Evolutionary conservation across 2,113 vertebrate genomes (phyloP), one percentile per base, ranked within the genome.

Genomic region (Ranitomeya imitator): DNA sequence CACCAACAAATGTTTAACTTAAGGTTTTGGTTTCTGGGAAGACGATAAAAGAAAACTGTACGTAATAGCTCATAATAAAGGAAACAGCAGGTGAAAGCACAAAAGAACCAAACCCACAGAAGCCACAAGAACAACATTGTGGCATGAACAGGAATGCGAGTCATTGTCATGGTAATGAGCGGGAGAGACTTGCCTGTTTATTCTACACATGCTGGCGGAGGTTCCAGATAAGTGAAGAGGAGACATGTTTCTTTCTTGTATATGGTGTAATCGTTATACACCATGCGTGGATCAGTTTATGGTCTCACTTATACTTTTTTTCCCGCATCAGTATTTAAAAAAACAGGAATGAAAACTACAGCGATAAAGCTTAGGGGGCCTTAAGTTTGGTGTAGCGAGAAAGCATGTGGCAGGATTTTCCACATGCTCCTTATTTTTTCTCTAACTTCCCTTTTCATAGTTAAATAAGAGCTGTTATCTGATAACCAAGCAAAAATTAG

Each of bases 141-240:
- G 61, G 81, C 21, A 67, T 52, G 81, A 83, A 63, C 45, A n/a
- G 61, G 81, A 83, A 83, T 83, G 61, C 45, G 10, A 31, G 16
- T 23, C 21, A 67, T 83, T 67, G 61, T 83, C 21, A 83, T 67
- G 81, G 61, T 67, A 83, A 83, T 83, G 45, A 67, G 61, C 37
- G 18, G 52, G 16, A 19, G 60, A 65, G 81, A 15, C 61, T 52
- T 31, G 80, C 31, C 60, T 52, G 73, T 52, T 51, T 76, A 45
- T 52, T 76, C 37, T 52, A 76, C 16, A 52, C 37, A 52, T 10
- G 18, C 37, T 7, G n/a, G 37, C 69, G 13, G 71, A 19, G 60
- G 57, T 52, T 10, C n/a, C 57, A n/a, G 45, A 37, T 13, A 83
- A 9, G 21, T 67, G 21, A 63, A 23, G 59, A 52, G 45, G 2